A percentile compares a stretch with the other conserved stretches of the same genome.
Evolutionary conservation across 2,797 vertebrate genomes (phyloP).

Genomic region (Spinus pinus): DNA sequence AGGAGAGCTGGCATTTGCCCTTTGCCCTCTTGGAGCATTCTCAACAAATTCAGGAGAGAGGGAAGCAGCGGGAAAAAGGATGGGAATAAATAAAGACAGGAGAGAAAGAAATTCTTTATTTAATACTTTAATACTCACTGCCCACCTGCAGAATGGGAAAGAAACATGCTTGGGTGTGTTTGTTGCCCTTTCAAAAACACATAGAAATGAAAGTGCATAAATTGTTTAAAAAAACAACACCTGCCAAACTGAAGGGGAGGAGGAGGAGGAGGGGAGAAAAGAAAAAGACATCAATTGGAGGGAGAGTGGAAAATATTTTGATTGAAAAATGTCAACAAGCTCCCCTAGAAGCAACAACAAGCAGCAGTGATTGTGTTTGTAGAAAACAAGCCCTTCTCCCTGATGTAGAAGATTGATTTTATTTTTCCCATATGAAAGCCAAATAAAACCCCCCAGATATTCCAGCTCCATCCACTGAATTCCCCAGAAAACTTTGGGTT

Average conservation of each 20-base stretch:
- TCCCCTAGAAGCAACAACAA: constrained; percentile 11
- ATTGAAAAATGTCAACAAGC: constrained; percentile 35
- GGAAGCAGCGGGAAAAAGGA: background rate
- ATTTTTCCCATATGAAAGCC: background rate
- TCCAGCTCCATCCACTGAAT: fast-evolving
- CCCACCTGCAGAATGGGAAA: background rate
- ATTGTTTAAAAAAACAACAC: background rate
- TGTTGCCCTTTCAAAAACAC: background rate
- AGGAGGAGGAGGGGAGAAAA: background rate
- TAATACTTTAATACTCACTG: background rate
- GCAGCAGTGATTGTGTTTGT: background rate
- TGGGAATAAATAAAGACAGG: background rate
- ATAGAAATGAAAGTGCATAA: background rate
- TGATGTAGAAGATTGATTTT: background rate
- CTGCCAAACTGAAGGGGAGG: background rate
- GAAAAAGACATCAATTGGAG: background rate
- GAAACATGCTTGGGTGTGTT: background rate
- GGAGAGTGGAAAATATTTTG: constrained; percentile 3
- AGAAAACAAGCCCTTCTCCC: background rate
- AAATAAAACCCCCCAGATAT: background rate
- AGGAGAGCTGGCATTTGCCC: background rate
- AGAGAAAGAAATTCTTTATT: background rate
- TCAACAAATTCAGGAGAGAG: fast-evolving
- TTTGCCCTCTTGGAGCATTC: background rate
- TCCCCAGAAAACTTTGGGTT: background rate